Evolutionary conservation across 2,113 vertebrate genomes (phyloP), one percentile per base, ranked within the genome.

Genomic region (Leucopsar rothschildi): DNA sequence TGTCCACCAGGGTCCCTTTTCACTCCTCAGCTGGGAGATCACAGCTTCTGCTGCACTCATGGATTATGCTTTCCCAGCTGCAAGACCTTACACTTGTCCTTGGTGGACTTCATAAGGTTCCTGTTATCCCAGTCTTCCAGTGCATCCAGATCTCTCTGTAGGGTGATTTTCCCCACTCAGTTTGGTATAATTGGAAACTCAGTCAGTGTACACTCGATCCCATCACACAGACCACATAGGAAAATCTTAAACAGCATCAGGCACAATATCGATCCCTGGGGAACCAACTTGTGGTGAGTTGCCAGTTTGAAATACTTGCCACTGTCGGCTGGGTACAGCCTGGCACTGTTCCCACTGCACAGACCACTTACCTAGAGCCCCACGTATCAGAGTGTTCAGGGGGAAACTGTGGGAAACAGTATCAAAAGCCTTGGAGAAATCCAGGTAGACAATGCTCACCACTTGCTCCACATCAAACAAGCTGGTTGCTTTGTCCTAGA

Each of bases 201-300:
- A 29, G n/a, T n/a, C n/a, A 55, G 25, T 23, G 6, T 47, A 40
- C 28, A 16, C 29, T 63, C 2, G 0, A 39, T 45, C 23, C 22
- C 55, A 53, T 13, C 47, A 24, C 7, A 12, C 47, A 70, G 73
- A 47, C 19, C 52, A 21, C 28, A 25, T n/a, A n/a, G 4, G 19
- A 52, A 39, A 59, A 31, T 44, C 24, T 33, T 33, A 39, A 59
- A 29, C 15, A 42, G 7, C 9, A 13, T 20, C 5, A 20, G 27
- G 8, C 0, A 0, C 28, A n/a, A 8, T 59, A 44, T 65, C 0
- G 0, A 11, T 28, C 33, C 27, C 52, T 24, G 10, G 7, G 22
- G 44, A 66, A n/a, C 15, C 15, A 53, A 8, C 3, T 21, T 45
- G 5, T 18, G 39, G 12, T 7, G 66, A 14, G n/a, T 12, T 45